Base-by-base conservation (phyloP, 2,888 invertebrate genomes). In the Cryptophagus acutangulus region DNA sequence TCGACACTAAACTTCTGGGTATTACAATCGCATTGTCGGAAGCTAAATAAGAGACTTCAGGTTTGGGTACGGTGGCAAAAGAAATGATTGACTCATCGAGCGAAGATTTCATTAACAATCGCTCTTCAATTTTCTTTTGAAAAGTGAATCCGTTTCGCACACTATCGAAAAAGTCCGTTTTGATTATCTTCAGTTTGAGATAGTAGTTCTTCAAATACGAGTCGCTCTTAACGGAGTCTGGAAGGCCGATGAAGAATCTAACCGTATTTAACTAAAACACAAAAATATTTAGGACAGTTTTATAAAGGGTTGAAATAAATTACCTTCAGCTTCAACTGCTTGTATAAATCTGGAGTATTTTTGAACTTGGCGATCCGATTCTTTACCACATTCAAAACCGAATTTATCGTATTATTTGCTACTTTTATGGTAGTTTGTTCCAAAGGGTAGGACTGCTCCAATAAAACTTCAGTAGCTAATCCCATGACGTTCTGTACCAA, bases 161-260 rank as follows among this genome's bases (percentile, higher is more conserved):
- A 54, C 75, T 77, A 39, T 67, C 65, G 53, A 77, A 76, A 46
- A 77, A 72, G 54, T 76, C 72, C 13, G 67, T 61, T 48, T 69
- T 71, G 50, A 76, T 68, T 26, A 77, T 66, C 15, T 61, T 65
- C 33, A 74, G 54, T 33, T 66, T 58, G 10, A 52, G 55, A 55
- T 73, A 74, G 46, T 67, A 69, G 5, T 65, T 62, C 47, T 71
- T 69, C 2, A 73, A 51, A 42, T 66, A 69, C 4, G 53, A 51
- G 2, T 61, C 56, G 17, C 63, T 55, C 9, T 63, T 57, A 36
- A 65, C 59, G 13, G 55, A 51, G 15, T 64, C 54, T 1, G 73
- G 71, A 12, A 73, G 61, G 1, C 74, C 74, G 12, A 74, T 64
- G 61, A 72, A 71, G 17, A 75, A 45, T 14, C 57, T 58, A 54